These are phyloP conservation scores for Stegana nigrithorax DNA, from an alignment of 2,888 invertebrate species.

Conservation along the genomic window DNA sequence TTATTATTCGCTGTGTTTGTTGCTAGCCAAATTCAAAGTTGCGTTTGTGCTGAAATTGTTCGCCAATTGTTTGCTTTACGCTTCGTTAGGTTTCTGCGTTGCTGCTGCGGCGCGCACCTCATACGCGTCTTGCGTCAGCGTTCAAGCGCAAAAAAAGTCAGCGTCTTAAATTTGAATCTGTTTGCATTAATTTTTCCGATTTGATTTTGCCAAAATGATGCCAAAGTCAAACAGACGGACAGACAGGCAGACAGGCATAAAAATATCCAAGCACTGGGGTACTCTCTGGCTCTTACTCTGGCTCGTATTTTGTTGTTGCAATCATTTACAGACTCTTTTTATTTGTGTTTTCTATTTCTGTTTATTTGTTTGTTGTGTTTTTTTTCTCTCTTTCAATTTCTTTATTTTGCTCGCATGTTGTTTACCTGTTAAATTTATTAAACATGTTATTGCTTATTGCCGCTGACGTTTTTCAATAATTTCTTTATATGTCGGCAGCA, in stretches of 20 bases:
- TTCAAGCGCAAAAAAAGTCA: background rate
- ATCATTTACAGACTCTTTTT: no score
- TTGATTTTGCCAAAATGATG: slow-evolving; percentile 19
- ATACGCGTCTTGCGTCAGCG: background rate
- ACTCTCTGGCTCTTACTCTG: no score
- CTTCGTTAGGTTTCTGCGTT: slow-evolving; percentile 32
- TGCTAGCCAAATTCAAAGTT: background rate
- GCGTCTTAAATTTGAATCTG: slow-evolving; percentile 7
- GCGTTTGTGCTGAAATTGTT: slow-evolving; percentile 15
- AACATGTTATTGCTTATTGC: no score
- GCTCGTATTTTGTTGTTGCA: slow-evolving; percentile 9
- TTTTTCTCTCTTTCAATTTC: slow-evolving; percentile 23
- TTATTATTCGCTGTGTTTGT: background rate
- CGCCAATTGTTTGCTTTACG: slow-evolving; percentile 32
- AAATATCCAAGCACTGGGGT: no score
- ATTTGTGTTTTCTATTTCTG: background rate
- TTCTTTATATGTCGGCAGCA: background rate
- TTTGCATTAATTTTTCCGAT: slow-evolving; percentile 18
- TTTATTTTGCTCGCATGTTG: background rate
- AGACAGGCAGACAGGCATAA: background rate
- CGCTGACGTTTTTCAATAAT: background rate
- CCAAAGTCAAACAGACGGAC: slow-evolving; percentile 14
- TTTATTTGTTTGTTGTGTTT: background rate
- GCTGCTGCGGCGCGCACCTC: background rate
- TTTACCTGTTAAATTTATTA: slow-evolving; percentile 6